These are phyloP conservation scores for Drosophila azteca DNA, from an alignment of 1,140 invertebrate species.

Conservation along the genomic window DNA sequence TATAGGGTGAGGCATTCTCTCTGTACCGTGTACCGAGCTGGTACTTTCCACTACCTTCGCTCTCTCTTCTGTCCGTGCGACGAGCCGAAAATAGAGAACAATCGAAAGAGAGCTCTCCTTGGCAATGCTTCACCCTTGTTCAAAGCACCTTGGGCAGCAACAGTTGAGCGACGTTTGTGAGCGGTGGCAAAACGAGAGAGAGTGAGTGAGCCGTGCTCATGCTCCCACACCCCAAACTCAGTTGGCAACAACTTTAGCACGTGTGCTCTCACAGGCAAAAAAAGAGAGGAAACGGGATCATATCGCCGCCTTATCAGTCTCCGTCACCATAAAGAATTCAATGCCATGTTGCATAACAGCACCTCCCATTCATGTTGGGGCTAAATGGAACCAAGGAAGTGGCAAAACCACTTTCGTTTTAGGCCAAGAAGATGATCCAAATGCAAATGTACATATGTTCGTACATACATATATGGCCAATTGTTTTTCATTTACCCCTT, in stretches of 20 bases:
- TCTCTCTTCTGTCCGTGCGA: no score
- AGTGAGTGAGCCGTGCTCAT: slow-evolving; percentile 34
- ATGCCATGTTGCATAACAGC: slow-evolving; percentile 68
- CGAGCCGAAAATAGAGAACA: no score
- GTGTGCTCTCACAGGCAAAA: slow-evolving; percentile 29
- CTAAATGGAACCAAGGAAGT: slow-evolving; percentile 41
- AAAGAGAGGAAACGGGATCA: slow-evolving; percentile 24
- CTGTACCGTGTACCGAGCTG: no score
- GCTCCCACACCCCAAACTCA: slow-evolving; percentile 11
- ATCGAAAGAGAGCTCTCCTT: no score
- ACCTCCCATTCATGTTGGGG: no score
- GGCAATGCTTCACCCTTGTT: no score
- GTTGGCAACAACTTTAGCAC: slow-evolving; percentile 55
- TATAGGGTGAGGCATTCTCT: no score
- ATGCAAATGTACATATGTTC: background rate
- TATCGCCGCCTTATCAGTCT: slow-evolving; percentile 50
- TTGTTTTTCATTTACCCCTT: slow-evolving; percentile 82
- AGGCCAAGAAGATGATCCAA: slow-evolving; percentile 23
- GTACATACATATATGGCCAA: slow-evolving; percentile 40
- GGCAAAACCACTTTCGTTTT: slow-evolving; percentile 26
- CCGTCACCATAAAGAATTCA: slow-evolving; percentile 50
- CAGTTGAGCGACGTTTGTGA: slow-evolving; percentile 31
- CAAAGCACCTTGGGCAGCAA: slow-evolving; percentile 17
- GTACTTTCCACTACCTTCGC: no score
- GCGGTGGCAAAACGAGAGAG: slow-evolving; percentile 5